Evolutionary conservation across 2,797 vertebrate species (phyloP).

Genomic region (Sebastes cheni): DNA sequence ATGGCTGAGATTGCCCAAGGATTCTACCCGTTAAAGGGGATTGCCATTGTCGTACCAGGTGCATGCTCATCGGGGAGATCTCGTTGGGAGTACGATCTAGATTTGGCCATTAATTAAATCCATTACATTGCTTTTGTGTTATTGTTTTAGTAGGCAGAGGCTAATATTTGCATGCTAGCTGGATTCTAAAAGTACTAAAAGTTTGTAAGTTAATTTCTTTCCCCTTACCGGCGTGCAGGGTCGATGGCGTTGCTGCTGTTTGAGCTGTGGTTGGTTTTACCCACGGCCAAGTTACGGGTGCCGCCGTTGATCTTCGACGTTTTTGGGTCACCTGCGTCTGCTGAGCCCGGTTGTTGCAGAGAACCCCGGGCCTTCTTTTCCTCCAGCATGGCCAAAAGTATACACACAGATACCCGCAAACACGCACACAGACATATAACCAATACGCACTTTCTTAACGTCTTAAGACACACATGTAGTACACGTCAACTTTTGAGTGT

Average conservation of each 20-base stretch:
- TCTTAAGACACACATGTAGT: not conserved
- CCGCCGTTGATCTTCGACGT: not conserved
- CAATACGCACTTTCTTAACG: not conserved
- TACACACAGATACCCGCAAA: not conserved
- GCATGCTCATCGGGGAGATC: too few relatives aligned
- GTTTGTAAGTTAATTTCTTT: not conserved
- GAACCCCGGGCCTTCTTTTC: slow-evolving; percentile 26
- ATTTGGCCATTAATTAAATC: too few relatives aligned
- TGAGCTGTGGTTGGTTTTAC: not conserved
- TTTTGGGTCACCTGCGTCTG: not conserved
- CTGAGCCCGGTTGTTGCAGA: not conserved
- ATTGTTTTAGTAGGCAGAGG: not conserved
- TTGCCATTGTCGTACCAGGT: too few relatives aligned
- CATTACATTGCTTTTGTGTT: not conserved
- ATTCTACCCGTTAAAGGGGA: too few relatives aligned
- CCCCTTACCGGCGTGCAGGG: slow-evolving; percentile 47
- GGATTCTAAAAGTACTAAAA: not conserved
- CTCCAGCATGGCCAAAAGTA: slow-evolving; percentile 56
- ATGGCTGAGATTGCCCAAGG: not conserved
- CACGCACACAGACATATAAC: not conserved
- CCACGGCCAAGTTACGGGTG: not conserved
- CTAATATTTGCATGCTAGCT: not conserved
- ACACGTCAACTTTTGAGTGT: not conserved
- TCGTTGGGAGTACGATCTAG: too few relatives aligned
- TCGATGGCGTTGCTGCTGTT: not conserved